Evolutionary conservation across 2,797 vertebrate genomes (phyloP).

Genomic region (Chaetophractus vellerosus): DNA sequence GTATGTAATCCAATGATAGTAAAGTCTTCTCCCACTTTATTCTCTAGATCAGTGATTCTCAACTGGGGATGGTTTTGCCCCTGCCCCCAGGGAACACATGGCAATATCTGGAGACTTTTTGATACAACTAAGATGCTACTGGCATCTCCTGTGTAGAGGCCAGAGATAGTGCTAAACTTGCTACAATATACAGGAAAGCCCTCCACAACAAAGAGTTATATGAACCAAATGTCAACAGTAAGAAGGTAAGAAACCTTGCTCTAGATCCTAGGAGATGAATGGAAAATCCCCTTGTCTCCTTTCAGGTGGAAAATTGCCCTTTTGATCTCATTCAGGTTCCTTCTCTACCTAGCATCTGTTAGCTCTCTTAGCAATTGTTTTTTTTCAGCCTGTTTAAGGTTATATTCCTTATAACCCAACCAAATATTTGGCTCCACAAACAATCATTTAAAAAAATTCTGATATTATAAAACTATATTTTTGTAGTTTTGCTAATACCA

Average conservation of each 20-base stretch:
- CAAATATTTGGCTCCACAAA: conserved; percentile 60
- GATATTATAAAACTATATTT: neutral
- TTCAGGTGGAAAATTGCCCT: neutral
- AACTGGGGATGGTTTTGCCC: neutral
- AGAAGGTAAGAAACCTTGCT: neutral
- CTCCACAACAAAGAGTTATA: neutral
- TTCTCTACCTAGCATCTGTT: conserved; percentile 30
- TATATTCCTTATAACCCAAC: conserved; percentile 15
- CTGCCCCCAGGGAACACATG: neutral
- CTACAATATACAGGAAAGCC: neutral
- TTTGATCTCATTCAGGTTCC: neutral
- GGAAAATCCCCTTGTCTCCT: neutral
- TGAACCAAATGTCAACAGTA: neutral
- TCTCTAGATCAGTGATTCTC: neutral
- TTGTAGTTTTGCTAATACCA: conserved; percentile 10
- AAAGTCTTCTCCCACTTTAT: neutral
- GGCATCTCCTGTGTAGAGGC: neutral
- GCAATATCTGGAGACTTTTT: conserved; percentile 37
- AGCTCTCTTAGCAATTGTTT: neutral
- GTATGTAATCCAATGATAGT: neutral
- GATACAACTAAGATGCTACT: neutral
- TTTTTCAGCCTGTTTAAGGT: conserved; percentile 43
- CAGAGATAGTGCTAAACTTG: neutral
- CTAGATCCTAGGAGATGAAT: neutral
- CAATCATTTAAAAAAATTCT: conserved; percentile 32